Evolutionary conservation across 2,113 vertebrate species (phyloP).

Genomic region (Xenopus borealis): DNA sequence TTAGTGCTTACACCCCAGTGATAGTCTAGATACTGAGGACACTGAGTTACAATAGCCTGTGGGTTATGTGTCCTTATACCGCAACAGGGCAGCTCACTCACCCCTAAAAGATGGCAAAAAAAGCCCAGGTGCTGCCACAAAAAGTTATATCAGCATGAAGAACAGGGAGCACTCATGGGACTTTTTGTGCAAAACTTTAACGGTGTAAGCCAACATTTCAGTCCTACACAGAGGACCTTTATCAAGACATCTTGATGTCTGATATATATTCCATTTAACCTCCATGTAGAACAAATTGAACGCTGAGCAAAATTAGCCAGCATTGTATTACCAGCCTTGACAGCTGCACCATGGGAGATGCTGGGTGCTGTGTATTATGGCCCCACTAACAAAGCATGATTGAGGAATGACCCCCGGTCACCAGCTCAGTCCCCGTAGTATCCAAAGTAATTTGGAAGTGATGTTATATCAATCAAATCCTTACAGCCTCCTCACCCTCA

Average conservation of each 20-base stretch:
- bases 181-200: too few relatives aligned
- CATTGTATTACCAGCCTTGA: not conserved
- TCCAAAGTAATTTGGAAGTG: conserved; percentile 51
- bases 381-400: not conserved
- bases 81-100: not conserved
- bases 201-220: too few relatives aligned
- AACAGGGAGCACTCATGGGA: too few relatives aligned
- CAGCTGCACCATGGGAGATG: not conserved
- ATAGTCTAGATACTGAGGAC: too few relatives aligned
- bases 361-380: not conserved
- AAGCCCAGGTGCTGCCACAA: too few relatives aligned
- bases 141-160: too few relatives aligned
- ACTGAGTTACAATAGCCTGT: too few relatives aligned
- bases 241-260: too few relatives aligned
- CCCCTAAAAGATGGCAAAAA: too few relatives aligned
- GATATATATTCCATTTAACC: not conserved
- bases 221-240: too few relatives aligned
- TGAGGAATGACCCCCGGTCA: accelerated
- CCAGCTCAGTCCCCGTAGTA: not conserved
- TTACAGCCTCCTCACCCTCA: conserved; percentile 28
- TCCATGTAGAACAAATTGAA: not conserved
- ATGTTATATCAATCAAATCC: conserved; percentile 44
- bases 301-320: too few relatives aligned
- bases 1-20: too few relatives aligned
- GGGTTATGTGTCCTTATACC: not conserved